phyloP scores from a whole-genome alignment of 2,888 invertebrate genomes.

The Pseudococcus jackbeardsleyi region DNA sequence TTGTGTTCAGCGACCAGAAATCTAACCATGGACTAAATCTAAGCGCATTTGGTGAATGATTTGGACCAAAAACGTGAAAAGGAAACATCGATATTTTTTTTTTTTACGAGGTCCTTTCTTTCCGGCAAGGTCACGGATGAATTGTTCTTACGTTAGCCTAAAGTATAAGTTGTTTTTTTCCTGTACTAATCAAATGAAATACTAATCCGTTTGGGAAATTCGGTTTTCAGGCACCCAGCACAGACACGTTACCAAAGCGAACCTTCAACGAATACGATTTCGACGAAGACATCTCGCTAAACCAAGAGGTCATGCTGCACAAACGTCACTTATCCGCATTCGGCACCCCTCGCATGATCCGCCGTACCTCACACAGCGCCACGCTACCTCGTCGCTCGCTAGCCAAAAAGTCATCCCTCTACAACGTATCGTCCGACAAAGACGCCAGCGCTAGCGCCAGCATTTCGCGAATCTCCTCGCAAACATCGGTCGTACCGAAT shows the following conservation, averaged over 20 bases:
- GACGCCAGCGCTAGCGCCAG: conserved; percentile 43
- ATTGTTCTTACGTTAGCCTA: no score
- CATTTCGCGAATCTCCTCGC: conserved; percentile 57
- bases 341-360: conserved; percentile 65
- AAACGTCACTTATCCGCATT: conserved; percentile 62
- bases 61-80: no score
- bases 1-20: no score
- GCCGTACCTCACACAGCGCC: conserved; percentile 66
- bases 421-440: conserved; percentile 58
- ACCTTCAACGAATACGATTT: conserved; percentile 59
- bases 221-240: conserved; percentile 59
- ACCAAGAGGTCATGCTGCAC: conserved; percentile 49
- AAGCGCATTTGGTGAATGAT: no score
- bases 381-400: conserved; percentile 66
- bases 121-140: no score
- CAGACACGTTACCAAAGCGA: conserved; percentile 63
- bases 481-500: conserved; percentile 57
- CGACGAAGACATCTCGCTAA: conserved; percentile 50
- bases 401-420: conserved; percentile 63
- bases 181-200: no score
- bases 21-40: no score
- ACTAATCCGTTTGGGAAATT: neutral
- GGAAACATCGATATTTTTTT: no score
- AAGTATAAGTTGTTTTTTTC: no score
- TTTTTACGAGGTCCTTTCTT: no score